These are phyloP conservation scores for Drosophila heteroneura DNA, from an alignment of 2,888 invertebrate species.

Conservation along the genomic window DNA sequence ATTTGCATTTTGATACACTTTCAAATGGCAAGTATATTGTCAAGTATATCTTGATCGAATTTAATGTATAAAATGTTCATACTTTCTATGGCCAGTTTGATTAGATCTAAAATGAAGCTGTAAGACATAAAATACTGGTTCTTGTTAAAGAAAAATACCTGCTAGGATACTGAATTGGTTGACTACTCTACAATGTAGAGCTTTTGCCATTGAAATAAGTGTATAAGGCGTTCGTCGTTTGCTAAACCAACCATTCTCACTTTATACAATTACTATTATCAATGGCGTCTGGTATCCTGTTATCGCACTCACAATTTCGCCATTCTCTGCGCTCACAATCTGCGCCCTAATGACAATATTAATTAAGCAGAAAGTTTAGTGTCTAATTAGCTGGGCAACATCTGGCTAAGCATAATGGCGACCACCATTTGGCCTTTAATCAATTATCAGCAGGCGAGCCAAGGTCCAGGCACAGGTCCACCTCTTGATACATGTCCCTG, in stretches of 20 bases:
- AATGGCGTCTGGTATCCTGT: neutral
- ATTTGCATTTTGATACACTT: neutral
- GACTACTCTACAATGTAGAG: neutral
- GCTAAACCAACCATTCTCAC: neutral
- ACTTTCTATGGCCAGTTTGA: neutral
- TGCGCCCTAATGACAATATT: constrained; percentile 70
- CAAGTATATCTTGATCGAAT: too few relatives aligned
- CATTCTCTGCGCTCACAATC: constrained; percentile 18
- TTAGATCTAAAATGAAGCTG: neutral
- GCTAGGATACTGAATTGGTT: neutral
- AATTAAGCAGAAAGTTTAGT: constrained; percentile 73
- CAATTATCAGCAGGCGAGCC: constrained; percentile 41
- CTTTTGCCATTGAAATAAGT: neutral
- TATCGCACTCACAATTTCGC: constrained; percentile 10
- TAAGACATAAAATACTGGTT: fast-evolving
- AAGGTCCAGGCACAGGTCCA: constrained; percentile 3
- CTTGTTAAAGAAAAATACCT: neutral
- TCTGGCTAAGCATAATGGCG: constrained; percentile 27
- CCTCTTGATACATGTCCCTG: neutral
- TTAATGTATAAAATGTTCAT: too few relatives aligned
- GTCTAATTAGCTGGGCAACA: constrained; percentile 65
- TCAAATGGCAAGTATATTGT: neutral
- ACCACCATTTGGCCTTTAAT: constrained; percentile 30
- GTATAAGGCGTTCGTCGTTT: neutral
- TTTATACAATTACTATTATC: constrained; percentile 18